Evolutionary conservation across 2,888 invertebrate species (phyloP), one percentile per base, ranked within the genome.

Genomic region (Xiphydria camelus): DNA sequence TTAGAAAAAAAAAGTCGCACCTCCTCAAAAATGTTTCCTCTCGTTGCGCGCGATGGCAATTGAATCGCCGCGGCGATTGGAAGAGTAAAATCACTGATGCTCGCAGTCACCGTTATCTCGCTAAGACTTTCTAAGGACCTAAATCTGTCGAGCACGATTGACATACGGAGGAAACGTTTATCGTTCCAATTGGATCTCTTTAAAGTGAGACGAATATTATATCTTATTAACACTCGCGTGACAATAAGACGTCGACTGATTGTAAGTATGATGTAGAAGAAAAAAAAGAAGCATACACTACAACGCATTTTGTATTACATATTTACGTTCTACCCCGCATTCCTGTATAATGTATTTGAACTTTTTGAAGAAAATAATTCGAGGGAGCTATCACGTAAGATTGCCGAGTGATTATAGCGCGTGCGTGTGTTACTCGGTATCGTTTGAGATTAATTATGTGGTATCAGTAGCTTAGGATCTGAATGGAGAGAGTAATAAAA

Each of bases 381-480:
- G 44, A 45, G 45, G 23, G 29, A 41, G 47, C 31, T 25, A 29
- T 26, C 34, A 26, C 32, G 22, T 45, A 23, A 46, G 29, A 26
- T n/a, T 19, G 29, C 12, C 15, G 25, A 37, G 20, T 26, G n/a
- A 23, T 23, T 34, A 38, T 18, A 20, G 29, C 41, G 35, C 50
- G 29, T 42, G 43, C 18, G 22, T 42, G 33, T 34, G 38, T 45
- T 31, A 35, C 41, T 21, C 29, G 36, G 36, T 41, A 41, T 33
- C 41, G 48, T 47, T 40, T 34, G 42, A 49, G 41, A 54, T 47
- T 47, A 48, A 45, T 36, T 33, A 45, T 23, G 41, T 41, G 39
- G 47, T 48, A 55, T 41, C 49, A 56, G 64, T 70, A 70, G 70
- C 65, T 70, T 70, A 73, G 69, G 66, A 71, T 64, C 66, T 62